phyloP scores from a whole-genome alignment of 2,113 vertebrate genomes.

The Oenanthe oenanthe region DNA sequence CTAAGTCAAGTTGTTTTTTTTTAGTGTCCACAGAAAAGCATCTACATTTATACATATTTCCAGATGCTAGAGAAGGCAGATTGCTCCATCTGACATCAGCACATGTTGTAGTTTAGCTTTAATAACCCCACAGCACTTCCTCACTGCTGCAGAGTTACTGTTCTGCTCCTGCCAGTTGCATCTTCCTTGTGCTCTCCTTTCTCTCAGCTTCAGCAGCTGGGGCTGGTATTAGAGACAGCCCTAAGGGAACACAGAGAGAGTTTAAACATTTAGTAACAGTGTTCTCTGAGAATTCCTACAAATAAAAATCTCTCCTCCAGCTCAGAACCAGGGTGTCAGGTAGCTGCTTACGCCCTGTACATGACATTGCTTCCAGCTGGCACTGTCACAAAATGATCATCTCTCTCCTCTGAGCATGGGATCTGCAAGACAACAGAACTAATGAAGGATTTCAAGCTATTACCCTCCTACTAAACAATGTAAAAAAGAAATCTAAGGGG shows the following conservation, averaged over 20 bases:
- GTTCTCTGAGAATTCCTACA: conserved; percentile 5
- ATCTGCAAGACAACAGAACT: conserved; percentile 34
- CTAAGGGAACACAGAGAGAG: background rate
- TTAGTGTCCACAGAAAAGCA: background rate
- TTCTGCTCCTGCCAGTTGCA: background rate
- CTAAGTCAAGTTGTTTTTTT: background rate
- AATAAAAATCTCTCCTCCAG: background rate
- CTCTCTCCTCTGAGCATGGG: conserved; percentile 19
- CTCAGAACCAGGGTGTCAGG: conserved; percentile 19
- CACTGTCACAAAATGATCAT: conserved; percentile 38
- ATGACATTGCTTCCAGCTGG: conserved; percentile 51
- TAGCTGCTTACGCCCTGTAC: background rate
- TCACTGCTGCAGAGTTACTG: background rate
- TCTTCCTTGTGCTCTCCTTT: background rate
- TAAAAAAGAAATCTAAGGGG: background rate
- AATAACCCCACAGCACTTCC: background rate
- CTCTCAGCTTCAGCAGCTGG: background rate
- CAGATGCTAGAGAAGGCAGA: background rate
- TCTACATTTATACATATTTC: background rate
- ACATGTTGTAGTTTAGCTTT: background rate
- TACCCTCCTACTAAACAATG: conserved; percentile 34
- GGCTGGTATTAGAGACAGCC: background rate
- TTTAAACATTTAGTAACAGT: conserved; percentile 15
- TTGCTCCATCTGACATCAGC: background rate
- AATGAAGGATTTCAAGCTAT: conserved; percentile 28